Evolutionary conservation across 2,113 vertebrate species (phyloP).

Genomic region (Bubalus kerabau): DNA sequence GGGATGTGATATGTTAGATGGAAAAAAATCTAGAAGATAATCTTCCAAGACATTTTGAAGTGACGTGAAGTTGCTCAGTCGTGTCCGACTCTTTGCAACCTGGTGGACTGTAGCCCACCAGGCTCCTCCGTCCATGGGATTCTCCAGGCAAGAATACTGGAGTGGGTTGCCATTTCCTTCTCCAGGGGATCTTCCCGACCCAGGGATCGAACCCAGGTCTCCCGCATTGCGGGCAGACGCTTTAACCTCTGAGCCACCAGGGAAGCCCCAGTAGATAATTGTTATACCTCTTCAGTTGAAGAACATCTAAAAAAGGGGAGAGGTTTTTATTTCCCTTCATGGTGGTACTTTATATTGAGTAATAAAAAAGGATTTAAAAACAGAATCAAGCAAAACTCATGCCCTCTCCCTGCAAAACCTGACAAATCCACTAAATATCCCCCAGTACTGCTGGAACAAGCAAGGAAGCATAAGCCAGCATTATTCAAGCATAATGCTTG

Average conservation of each 20-base stretch:
- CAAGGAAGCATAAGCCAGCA: not conserved
- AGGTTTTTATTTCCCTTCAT: not conserved
- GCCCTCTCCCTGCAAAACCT: not conserved
- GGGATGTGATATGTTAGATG: not conserved
- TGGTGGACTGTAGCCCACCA: no score
- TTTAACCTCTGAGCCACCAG: no score
- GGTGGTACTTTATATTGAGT: not conserved
- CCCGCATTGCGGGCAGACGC: fast-evolving
- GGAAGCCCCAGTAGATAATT: not conserved
- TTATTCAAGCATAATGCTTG: not conserved
- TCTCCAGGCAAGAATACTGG: no score
- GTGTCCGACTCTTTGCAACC: no score
- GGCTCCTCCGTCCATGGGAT: no score
- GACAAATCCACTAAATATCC: not conserved
- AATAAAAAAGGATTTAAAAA: not conserved
- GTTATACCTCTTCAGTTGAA: not conserved
- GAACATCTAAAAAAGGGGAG: not conserved
- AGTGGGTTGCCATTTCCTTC: no score
- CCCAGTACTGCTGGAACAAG: not conserved
- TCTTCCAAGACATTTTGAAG: not conserved
- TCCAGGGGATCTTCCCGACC: no score
- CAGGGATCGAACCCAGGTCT: no score
- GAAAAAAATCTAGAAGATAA: not conserved
- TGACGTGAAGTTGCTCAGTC: no score
- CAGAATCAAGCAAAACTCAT: not conserved